Evolutionary conservation across 1,140 invertebrate species (phyloP).

Genomic region (Trypoxylus dichotomus): DNA sequence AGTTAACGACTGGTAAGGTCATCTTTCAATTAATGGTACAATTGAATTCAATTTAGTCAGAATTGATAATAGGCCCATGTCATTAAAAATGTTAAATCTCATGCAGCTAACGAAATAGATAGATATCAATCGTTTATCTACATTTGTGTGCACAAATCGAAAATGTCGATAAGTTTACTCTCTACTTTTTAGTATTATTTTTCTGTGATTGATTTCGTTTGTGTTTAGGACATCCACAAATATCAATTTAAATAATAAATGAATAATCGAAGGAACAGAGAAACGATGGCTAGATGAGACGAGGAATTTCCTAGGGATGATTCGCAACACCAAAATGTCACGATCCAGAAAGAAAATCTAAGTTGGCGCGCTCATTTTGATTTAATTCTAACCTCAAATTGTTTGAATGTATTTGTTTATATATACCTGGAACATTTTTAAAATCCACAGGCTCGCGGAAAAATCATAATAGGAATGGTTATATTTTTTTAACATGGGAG

Average conservation of each 20-base stretch:
- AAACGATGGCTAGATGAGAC: neutral
- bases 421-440: neutral
- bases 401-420: constrained; percentile 25
- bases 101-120: too few relatives aligned
- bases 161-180: too few relatives aligned
- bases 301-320: neutral
- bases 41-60: too few relatives aligned
- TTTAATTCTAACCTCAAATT: constrained; percentile 23
- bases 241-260: neutral
- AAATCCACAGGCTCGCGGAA: neutral
- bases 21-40: too few relatives aligned
- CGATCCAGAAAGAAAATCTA: neutral
- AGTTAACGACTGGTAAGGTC: too few relatives aligned
- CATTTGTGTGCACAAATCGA: too few relatives aligned
- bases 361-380: neutral
- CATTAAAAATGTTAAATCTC: too few relatives aligned
- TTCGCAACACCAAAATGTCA: neutral
- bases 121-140: too few relatives aligned
- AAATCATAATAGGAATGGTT: constrained; percentile 32
- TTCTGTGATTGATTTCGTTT: neutral
- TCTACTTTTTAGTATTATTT: too few relatives aligned
- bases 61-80: too few relatives aligned
- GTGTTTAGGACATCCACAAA: neutral
- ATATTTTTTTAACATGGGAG: constrained; percentile 44
- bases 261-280: neutral